Conservation (phyloP, 2,797 vertebrate species). For the Crypturellus tataupa region DNA sequence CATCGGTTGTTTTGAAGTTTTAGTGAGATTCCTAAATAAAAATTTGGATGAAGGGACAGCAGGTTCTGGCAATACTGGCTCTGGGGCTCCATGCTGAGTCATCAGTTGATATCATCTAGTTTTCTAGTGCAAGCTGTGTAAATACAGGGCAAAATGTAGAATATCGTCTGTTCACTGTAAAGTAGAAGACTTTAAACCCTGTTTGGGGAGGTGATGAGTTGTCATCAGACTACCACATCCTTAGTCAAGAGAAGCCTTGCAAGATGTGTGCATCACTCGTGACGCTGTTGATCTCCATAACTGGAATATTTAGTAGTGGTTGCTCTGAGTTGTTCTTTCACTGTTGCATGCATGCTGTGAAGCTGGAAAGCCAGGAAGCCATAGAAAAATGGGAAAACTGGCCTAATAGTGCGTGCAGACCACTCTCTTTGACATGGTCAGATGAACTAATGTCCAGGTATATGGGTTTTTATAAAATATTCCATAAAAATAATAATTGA, state of each 20-base stretch:
- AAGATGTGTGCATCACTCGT: neutral
- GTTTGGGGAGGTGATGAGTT: neutral
- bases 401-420: neutral
- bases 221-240: neutral
- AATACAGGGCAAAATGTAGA: neutral
- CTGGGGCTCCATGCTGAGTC: neutral
- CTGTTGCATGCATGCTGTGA: neutral
- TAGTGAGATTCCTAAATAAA: too few relatives aligned
- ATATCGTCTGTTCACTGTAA: neutral
- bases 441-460: neutral
- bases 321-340: neutral
- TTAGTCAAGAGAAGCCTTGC: neutral
- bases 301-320: neutral
- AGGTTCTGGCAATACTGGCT: neutral
- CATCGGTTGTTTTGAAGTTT: too few relatives aligned
- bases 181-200: neutral
- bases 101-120: rapidly evolving
- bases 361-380: neutral
- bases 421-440: neutral
- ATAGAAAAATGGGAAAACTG: neutral
- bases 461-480: neutral
- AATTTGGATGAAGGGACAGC: neutral
- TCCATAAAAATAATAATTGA: neutral
- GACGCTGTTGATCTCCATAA: neutral
- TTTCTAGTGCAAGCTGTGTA: neutral